A percentile compares a stretch with the other conserved stretches of the same genome.
phyloP scores from a whole-genome alignment of 1,140 invertebrate genomes.

The Hylaeus volcanicus region DNA sequence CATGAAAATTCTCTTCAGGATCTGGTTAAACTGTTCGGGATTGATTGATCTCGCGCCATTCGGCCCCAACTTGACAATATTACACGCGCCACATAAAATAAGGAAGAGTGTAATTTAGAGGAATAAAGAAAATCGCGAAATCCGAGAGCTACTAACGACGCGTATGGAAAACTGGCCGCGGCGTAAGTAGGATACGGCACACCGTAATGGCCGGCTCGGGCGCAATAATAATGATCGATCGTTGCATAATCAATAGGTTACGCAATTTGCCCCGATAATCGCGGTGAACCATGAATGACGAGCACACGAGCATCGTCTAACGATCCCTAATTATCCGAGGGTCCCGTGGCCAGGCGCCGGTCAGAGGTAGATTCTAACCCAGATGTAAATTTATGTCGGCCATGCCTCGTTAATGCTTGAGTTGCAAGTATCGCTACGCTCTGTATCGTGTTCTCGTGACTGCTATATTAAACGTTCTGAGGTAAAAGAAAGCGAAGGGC shows the following conservation, averaged over 20 bases:
- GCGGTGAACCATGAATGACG: conserved; percentile 55
- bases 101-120: conserved; percentile 36
- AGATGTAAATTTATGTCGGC: conserved; percentile 49
- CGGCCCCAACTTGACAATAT: not conserved
- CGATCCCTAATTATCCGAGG: conserved; percentile 60
- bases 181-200: conserved; percentile 24
- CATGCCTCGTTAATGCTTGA: conserved; percentile 48
- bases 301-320: conserved; percentile 49
- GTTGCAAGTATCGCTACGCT: not conserved
- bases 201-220: conserved; percentile 12
- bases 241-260: conserved; percentile 60
- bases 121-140: conserved; percentile 45
- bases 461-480: not conserved
- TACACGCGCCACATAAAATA: conserved; percentile 3
- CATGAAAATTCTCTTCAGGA: too few species aligned
- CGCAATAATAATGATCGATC: conserved; percentile 52
- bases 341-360: conserved; percentile 20
- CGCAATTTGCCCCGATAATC: conserved; percentile 54
- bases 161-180: conserved; percentile 19
- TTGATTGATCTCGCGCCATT: conserved; percentile 16
- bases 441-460: conserved; percentile 9
- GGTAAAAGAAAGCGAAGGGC: too few species aligned
- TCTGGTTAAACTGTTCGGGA: not conserved
- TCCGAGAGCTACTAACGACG: conserved; percentile 39
- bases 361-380: conserved; percentile 32